Base-by-base conservation (phyloP, 2,113 vertebrate genomes). In the Taxidea taxus region DNA sequence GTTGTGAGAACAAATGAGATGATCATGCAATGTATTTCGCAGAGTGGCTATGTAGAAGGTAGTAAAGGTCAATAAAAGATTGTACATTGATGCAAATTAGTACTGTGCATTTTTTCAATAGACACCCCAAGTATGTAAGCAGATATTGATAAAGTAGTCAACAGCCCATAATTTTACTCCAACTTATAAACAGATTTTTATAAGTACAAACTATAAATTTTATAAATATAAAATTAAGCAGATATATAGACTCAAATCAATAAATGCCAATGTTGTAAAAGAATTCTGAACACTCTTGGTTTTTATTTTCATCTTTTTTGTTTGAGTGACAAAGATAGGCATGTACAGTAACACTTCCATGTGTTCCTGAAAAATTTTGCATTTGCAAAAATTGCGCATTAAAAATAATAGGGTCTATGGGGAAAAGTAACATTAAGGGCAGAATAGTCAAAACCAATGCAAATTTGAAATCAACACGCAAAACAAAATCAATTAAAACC, bases 331-430 rank as follows among this genome's bases (percentile, higher is more conserved):
- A 93, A 82, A 54, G 34, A 82, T 9, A 82, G 21, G 31, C 14
- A 87, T 58, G 81, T 49, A 60, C 2, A 37, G 34, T 68, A 60
- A 37, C 29, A 66, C 3, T 29, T 27, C 16, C 39, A 83, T 47
- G 37, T 72, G 31, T 56, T 90, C 37, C 51, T 95, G 31, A 78
- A 93, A 62, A 87, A 47, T 31, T 58, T 74, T 54, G 83, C 37
- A 37, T 90, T 95, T 94, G 39, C 34, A 93, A 91, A 95, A 94
- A 74, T 21, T 77, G 47, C 39, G 29, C n/a, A 82, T 14, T 91
- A 64, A 78, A 80, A 91, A 95, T 31, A 95, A 66, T 4, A 86
- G 6, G 4, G 25, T 31, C 44, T 75, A 12, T 62, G n/a, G 56
- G 3, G 80, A 39, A 83, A 94, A 86, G 47, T 14, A 64, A 6